A percentile compares a stretch with the other conserved stretches of the same genome.
phyloP scores from a whole-genome alignment of 2,797 vertebrate species.

The Bucorvus abyssinicus region DNA sequence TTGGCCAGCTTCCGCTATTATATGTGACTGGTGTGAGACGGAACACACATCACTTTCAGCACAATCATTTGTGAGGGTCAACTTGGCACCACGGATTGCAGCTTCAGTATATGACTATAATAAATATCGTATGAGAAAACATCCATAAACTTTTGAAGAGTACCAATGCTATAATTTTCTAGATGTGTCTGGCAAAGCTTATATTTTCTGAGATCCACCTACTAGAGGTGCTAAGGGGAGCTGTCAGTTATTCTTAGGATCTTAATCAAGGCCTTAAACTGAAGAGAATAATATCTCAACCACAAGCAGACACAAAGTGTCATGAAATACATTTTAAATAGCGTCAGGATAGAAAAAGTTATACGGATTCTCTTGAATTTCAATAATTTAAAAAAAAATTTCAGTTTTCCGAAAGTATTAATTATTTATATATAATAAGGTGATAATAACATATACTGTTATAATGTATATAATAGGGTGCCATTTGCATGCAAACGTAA shows the following conservation, averaged over 20 bases:
- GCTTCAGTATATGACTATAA: not conserved
- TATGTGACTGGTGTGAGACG: not conserved
- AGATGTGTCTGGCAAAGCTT: not conserved
- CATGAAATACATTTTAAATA: not conserved
- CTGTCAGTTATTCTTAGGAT: not conserved
- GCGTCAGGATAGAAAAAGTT: not conserved
- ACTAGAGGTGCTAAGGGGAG: not conserved
- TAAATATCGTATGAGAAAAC: not conserved
- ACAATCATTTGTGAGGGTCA: not conserved
- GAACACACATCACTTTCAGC: not conserved
- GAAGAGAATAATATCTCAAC: not conserved
- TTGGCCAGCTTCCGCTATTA: not conserved
- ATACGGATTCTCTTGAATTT: not conserved
- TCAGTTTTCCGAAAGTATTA: not conserved
- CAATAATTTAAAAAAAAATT: not conserved
- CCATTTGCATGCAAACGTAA: fast-evolving
- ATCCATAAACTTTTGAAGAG: not conserved
- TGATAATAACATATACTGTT: not conserved
- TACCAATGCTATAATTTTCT: not conserved
- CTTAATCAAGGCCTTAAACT: not conserved
- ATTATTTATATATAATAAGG: not conserved
- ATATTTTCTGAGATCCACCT: not conserved
- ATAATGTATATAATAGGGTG: not conserved
- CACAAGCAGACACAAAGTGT: not conserved
- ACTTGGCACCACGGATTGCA: not conserved